Evolutionary conservation across 2,888 invertebrate species (phyloP).

Genomic region (Nemurella pictetii): DNA sequence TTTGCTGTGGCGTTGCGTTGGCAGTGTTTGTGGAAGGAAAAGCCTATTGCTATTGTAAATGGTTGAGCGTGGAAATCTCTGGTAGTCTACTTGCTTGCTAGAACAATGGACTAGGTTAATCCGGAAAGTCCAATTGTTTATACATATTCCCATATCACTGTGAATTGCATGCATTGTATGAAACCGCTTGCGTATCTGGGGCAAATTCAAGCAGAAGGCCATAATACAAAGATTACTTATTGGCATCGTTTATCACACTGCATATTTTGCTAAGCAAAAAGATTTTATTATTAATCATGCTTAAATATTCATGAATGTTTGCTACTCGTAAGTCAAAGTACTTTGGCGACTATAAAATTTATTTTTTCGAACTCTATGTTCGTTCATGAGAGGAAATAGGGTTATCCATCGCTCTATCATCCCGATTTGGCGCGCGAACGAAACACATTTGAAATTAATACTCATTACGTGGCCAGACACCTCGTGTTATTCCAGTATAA

Average conservation of each 20-base stretch:
- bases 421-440: background rate
- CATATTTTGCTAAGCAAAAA: background rate
- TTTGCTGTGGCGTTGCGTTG: background rate
- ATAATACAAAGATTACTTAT: background rate
- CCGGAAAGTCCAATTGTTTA: background rate
- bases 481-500: background rate
- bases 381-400: too few relatives aligned
- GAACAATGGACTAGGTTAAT: background rate
- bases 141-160: background rate
- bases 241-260: background rate
- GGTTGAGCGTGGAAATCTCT: background rate
- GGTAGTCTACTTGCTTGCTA: background rate
- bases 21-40: background rate
- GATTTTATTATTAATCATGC: background rate
- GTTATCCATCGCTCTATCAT: background rate
- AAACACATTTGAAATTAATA: background rate
- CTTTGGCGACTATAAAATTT: too few relatives aligned
- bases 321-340: background rate
- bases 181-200: background rate
- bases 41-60: background rate
- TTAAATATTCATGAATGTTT: background rate
- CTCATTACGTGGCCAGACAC: background rate
- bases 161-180: background rate
- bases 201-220: background rate
- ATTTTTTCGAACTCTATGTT: too few relatives aligned